Evolutionary conservation across 2,113 vertebrate species (phyloP).

Genomic region (Muscicapa adusta): DNA sequence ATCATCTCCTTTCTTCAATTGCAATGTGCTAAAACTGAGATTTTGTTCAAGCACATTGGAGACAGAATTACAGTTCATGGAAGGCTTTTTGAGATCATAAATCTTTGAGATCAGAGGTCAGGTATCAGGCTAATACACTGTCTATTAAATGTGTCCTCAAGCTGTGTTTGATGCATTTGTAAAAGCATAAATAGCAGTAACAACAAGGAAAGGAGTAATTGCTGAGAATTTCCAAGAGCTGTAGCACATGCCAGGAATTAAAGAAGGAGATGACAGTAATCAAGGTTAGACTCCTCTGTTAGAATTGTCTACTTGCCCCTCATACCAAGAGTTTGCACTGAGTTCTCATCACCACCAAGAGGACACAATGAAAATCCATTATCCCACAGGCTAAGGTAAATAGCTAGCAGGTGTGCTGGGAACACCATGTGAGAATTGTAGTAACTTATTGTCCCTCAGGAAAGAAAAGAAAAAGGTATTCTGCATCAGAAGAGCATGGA

Average conservation of each 20-base stretch:
- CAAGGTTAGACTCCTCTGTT: not conserved
- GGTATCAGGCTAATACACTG: not conserved
- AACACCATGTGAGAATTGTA: not conserved
- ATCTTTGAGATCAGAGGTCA: not conserved
- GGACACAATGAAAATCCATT: not conserved
- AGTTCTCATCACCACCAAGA: not conserved
- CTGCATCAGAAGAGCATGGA: not conserved
- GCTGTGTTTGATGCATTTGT: not conserved
- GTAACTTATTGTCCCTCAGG: not conserved
- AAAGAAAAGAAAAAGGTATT: not conserved
- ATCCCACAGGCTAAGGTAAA: not conserved
- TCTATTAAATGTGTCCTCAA: not conserved
- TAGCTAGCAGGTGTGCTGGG: not conserved
- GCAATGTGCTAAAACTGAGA: rapidly evolving
- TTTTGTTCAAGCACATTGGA: not conserved
- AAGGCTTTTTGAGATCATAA: not conserved
- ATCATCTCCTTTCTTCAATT: not conserved
- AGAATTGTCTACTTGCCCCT: not conserved
- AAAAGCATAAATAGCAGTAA: not conserved
- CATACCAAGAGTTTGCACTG: not conserved
- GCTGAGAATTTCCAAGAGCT: not conserved
- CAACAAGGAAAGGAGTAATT: not conserved
- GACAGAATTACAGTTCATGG: not conserved
- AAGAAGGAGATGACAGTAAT: not conserved
- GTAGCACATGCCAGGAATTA: not conserved